Evolutionary conservation across 2,888 invertebrate species (phyloP).

Genomic region (Atrina japonica): DNA sequence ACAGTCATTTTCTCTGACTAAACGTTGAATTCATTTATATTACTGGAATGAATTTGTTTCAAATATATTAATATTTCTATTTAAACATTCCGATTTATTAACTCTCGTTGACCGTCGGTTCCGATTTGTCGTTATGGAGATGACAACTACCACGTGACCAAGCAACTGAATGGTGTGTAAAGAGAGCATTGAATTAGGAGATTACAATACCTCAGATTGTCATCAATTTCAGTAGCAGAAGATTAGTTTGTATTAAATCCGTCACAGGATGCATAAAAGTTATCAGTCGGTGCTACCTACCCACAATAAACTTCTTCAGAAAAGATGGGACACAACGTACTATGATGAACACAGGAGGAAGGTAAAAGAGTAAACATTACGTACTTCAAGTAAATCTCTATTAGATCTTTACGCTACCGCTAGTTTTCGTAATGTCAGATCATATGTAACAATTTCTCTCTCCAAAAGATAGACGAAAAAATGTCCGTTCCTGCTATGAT

Average conservation of each 20-base stretch:
- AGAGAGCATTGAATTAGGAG: constrained; percentile 23
- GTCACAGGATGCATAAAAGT: constrained; percentile 75
- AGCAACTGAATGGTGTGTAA: constrained; percentile 36
- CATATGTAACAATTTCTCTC: no score
- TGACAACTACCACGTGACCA: constrained; percentile 64
- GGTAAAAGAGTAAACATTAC: constrained; percentile 55
- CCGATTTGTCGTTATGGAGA: constrained; percentile 63
- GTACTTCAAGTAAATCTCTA: no score
- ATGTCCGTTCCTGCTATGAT: no score
- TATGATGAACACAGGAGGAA: constrained; percentile 78
- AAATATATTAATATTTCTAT: neutral
- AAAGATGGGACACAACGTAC: constrained; percentile 79
- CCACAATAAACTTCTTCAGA: constrained; percentile 78
- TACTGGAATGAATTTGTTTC: neutral
- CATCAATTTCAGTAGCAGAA: neutral
- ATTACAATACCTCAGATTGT: no score
- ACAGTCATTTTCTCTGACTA: no score
- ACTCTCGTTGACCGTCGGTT: constrained; percentile 17
- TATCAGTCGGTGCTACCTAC: constrained; percentile 78
- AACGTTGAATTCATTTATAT: neutral
- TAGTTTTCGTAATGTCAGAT: no score
- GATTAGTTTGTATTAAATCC: constrained; percentile 8
- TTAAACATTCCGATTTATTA: neutral
- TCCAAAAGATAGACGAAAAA: no score
- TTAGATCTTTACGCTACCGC: no score